Conservation (phyloP, 2,113 vertebrate genomes). For the Clarias magur region DNA sequence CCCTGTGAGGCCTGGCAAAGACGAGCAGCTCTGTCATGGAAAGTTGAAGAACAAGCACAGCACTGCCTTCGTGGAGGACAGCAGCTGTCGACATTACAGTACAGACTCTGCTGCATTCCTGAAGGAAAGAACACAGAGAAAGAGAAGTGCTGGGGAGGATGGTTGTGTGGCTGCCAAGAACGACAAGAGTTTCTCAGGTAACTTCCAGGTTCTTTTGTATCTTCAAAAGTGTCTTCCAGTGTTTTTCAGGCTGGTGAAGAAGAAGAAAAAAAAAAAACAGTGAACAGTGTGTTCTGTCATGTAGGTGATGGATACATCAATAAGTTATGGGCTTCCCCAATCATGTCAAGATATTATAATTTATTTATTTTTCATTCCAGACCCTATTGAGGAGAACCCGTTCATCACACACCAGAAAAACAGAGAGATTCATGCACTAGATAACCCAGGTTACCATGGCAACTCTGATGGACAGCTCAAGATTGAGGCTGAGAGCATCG, state of each 20-base stretch:
- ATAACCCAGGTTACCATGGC: constrained; percentile 91
- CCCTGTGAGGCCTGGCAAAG: constrained; percentile 58
- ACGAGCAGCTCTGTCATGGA: constrained; percentile 86
- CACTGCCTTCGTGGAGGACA: constrained; percentile 78
- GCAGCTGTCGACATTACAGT: constrained; percentile 88
- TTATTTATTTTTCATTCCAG: constrained; percentile 73
- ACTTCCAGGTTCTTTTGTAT: not conserved
- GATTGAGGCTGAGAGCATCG: constrained; percentile 89
- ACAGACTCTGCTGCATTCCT: constrained; percentile 91
- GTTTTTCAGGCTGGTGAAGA: not conserved
- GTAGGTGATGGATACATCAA: constrained; percentile 65
- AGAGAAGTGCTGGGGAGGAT: constrained; percentile 83
- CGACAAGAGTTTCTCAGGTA: constrained; percentile 91
- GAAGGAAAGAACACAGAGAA: constrained; percentile 75
- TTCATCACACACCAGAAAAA: constrained; percentile 91
- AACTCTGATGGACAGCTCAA: constrained; percentile 81
- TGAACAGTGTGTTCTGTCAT: constrained; percentile 62
- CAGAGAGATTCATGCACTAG: constrained; percentile 87
- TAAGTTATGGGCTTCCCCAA: constrained; percentile 62
- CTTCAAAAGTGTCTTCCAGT: not conserved
- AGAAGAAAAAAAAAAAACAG: not conserved
- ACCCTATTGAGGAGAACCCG: constrained; percentile 94
- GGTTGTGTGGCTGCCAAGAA: constrained; percentile 93
- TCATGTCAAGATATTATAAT: not conserved
- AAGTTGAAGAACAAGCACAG: constrained; percentile 81